Percentiles rank a stretch among this genome's conserved stretches.
These are phyloP conservation scores for Drosophila subobscura DNA, from an alignment of 1,140 invertebrate genomes.

Conservation along the genomic window DNA sequence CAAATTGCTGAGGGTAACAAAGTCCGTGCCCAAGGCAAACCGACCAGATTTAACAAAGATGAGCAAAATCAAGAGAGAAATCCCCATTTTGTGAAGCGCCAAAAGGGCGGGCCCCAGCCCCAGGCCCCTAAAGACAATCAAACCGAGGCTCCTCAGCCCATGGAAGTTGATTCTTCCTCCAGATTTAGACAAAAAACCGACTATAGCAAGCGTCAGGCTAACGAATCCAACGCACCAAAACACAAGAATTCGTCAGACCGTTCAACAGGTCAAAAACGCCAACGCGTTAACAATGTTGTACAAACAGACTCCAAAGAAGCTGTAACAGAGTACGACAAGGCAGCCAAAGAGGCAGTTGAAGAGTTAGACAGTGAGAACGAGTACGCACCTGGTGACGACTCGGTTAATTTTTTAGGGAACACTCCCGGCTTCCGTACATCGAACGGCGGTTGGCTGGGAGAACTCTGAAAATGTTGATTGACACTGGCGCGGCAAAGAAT, in stretches of 20 bases:
- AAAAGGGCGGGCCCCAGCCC: not conserved
- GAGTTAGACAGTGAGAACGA: constrained; percentile 17
- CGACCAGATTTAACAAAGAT: constrained; percentile 4
- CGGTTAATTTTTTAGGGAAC: constrained; percentile 32
- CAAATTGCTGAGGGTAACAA: constrained; percentile 1
- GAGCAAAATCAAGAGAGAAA: constrained; percentile 14
- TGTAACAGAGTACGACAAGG: constrained; percentile 4
- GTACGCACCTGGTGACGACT: constrained; percentile 6
- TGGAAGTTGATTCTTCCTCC: constrained; percentile 23
- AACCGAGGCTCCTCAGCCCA: constrained; percentile 11
- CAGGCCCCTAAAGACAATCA: constrained; percentile 5
- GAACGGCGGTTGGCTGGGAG: constrained; percentile 29
- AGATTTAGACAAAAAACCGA: constrained; percentile 6
- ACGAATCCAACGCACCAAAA: constrained; percentile 10
- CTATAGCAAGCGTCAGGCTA: constrained; percentile 11
- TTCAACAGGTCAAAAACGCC: constrained; percentile 20
- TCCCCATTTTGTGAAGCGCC: not conserved
- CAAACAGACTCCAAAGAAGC: constrained; percentile 7
- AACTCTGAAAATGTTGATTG: constrained; percentile 33
- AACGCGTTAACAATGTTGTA: constrained; percentile 23
- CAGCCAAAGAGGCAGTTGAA: constrained; percentile 13
- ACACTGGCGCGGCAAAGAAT: constrained; percentile 38
- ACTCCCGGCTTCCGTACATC: constrained; percentile 31
- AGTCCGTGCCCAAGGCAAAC: constrained; percentile 12
- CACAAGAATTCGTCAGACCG: constrained; percentile 18